A percentile compares a stretch with the other conserved stretches of the same genome.
These are phyloP conservation scores for Rhadina sibilatrix DNA, from an alignment of 2,113 vertebrate species.

Conservation along the genomic window DNA sequence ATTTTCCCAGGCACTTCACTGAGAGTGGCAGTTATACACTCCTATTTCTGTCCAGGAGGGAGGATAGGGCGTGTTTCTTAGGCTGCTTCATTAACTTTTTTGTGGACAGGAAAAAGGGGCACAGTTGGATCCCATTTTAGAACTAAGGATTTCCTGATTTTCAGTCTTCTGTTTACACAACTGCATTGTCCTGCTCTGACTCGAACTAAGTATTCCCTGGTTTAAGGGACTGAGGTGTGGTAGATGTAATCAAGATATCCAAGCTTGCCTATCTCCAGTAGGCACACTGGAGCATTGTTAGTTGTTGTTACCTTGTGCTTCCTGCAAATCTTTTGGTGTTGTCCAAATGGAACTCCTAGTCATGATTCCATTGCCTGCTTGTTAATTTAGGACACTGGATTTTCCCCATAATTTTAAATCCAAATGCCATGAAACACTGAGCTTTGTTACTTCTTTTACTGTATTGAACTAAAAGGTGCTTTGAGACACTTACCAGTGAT, in stretches of 20 bases:
- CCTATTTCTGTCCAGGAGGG: neutral
- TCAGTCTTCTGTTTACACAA: constrained; percentile 28
- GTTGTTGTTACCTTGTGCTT: neutral
- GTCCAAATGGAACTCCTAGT: neutral
- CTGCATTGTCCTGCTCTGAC: constrained; percentile 1
- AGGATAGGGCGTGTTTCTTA: neutral
- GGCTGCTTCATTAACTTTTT: constrained; percentile 49
- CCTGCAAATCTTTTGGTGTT: neutral
- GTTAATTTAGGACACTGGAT: neutral
- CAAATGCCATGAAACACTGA: neutral
- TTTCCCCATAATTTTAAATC: neutral
- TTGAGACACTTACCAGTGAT: neutral
- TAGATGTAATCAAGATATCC: neutral
- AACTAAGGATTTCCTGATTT: constrained; percentile 47
- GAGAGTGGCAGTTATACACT: neutral
- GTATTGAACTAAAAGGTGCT: neutral
- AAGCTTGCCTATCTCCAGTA: neutral
- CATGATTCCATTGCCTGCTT: neutral
- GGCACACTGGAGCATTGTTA: neutral
- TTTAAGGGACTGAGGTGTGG: neutral
- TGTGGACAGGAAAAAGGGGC: constrained; percentile 33
- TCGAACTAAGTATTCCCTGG: neutral
- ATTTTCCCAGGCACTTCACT: neutral
- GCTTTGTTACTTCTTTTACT: neutral
- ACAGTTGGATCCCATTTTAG: constrained; percentile 49